Conservation (phyloP, 2,113 vertebrate genomes). For the Mesocricetus auratus region DNA sequence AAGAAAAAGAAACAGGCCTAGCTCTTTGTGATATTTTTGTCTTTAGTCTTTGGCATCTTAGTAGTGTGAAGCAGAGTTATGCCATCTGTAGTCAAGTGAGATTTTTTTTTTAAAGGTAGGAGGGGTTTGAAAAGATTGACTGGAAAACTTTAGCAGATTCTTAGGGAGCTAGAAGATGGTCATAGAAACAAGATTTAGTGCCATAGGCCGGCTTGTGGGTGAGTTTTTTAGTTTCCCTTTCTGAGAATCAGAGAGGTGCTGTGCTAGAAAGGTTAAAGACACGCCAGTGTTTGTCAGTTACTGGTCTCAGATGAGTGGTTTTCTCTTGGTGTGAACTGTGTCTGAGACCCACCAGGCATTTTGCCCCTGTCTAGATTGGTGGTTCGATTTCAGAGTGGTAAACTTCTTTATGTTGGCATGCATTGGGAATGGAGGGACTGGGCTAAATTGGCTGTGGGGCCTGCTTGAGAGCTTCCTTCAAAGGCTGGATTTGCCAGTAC, state of each 20-base stretch:
- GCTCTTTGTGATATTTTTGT: conserved; percentile 57
- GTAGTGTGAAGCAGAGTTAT: conserved; percentile 62
- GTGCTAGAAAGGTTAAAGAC: not conserved
- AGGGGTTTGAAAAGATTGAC: conserved; percentile 19
- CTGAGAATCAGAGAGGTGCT: conserved; percentile 1
- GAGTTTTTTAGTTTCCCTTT: conserved; percentile 56
- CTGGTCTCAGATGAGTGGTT: conserved; percentile 2
- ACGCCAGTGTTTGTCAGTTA: not conserved
- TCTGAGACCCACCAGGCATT: not conserved
- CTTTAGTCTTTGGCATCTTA: conserved; percentile 66
- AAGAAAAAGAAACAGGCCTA: not conserved
- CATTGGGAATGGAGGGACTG: conserved; percentile 22
- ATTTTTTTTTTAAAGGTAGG: conserved; percentile 58
- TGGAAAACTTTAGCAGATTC: conserved; percentile 45
- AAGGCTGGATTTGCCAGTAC: not conserved
- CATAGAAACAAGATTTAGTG: conserved; percentile 54
- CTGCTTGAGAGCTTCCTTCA: conserved; percentile 60
- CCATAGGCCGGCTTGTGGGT: conserved; percentile 56
- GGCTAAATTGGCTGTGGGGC: not conserved
- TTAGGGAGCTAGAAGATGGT: conserved; percentile 29
- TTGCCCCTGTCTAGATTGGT: not conserved
- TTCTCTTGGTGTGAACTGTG: not conserved
- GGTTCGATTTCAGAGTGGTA: conserved; percentile 43
- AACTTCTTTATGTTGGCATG: not conserved
- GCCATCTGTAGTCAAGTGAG: conserved; percentile 68